phyloP scores from a whole-genome alignment of 2,888 invertebrate genomes.

The Drosophila niveifrons region DNA sequence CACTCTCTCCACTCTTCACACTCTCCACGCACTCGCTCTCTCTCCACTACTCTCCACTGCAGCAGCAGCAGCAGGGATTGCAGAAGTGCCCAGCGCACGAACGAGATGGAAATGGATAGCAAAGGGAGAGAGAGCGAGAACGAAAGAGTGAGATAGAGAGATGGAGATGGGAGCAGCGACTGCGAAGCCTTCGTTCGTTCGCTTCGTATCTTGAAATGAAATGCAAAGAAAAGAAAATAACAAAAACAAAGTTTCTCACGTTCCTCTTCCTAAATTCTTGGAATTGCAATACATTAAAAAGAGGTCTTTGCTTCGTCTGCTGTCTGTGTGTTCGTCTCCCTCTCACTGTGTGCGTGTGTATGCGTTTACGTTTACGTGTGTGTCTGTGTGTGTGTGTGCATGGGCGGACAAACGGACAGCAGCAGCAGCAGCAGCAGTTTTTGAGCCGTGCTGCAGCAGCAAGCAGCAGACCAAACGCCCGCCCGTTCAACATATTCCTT shows the following conservation, averaged over 20 bases:
- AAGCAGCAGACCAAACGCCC: conserved; percentile 65
- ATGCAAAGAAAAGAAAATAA: conserved; percentile 83
- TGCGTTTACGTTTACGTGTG: too few species aligned
- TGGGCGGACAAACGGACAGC: conserved; percentile 64
- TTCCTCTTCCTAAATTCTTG: conserved; percentile 85
- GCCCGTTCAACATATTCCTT: conserved; percentile 79
- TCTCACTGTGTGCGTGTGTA: conserved; percentile 40
- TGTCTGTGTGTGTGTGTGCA: conserved; percentile 56
- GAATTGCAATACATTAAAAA: conserved; percentile 85
- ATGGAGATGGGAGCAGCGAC: conserved; percentile 38
- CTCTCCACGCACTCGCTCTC: neutral
- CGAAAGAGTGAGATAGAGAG: too few species aligned
- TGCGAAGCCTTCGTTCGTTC: conserved; percentile 63
- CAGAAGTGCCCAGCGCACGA: conserved; percentile 4
- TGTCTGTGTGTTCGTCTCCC: conserved; percentile 52
- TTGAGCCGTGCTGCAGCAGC: conserved; percentile 73
- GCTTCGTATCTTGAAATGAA: conserved; percentile 77
- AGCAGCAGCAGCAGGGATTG: conserved; percentile 32
- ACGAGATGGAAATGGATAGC: too few species aligned
- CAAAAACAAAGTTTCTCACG: conserved; percentile 85
- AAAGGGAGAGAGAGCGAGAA: too few species aligned
- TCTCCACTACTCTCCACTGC: too few species aligned
- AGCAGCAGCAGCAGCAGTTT: conserved; percentile 48
- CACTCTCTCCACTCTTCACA: neutral
- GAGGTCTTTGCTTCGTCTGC: conserved; percentile 81